Base-by-base conservation (phyloP, 2,113 vertebrate species). In the Dicaeum eximium region DNA sequence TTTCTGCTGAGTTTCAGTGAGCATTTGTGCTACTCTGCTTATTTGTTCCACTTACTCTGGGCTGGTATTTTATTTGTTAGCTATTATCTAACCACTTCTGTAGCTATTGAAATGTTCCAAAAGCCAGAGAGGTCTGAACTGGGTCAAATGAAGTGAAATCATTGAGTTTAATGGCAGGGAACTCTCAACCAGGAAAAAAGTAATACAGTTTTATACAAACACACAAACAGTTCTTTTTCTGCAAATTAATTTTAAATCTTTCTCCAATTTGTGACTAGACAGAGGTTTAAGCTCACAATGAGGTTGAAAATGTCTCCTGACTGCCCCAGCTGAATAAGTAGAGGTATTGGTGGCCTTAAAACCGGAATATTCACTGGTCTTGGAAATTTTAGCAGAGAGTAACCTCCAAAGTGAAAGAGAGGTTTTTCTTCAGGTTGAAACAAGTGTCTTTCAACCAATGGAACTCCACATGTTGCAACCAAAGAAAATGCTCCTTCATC, bases 21-120 rank as follows among this genome's bases (percentile, higher is more conserved):
- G 42, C 54, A 53, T 88, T 88, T 88, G 38, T 40, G 30, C 38
- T 85, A 66, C 57, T 38, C 44, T 86, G 81, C 66, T 85, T 84
- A 80, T 93, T 93, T 95, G 75, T 83, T 67, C 51, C 75, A 61
- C 86, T 96, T 95, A 90, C 37, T 45, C 71, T 86, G 77, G 44
- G 16, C 47, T 91, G 25, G 86, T 94, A 71, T 88, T 95, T 97
- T 95, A 88, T 87, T 95, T 88, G 23, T 50, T 86, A 91, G 94
- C 86, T 94, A 77, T 82, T 96, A 82, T 88, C 94, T 88, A 95
- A 90, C 47, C 62, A 61, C 64, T 96, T 91, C 80, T 90, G 58
- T 92, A 82, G 89, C 64, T 87, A 92, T 61, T 65, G 54, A 71
- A 95, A 67, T 80, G 48, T 93, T 94, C 82, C 94, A 88, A 92